Conservation (phyloP, 2,888 invertebrate genomes). For the Trissonchulus sp. region DNA sequence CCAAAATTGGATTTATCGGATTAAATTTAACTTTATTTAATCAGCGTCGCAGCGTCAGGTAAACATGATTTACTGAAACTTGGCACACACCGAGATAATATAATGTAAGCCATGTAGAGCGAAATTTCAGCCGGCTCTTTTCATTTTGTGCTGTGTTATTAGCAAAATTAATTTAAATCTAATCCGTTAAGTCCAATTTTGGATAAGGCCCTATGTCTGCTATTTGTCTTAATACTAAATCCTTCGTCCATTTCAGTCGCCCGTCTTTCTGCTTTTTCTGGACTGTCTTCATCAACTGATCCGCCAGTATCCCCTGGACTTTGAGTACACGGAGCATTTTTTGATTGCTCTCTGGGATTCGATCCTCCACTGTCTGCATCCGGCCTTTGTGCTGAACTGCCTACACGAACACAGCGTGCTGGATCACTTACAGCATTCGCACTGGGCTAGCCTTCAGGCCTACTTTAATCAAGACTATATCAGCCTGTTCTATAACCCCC, state of each 20-base stretch:
- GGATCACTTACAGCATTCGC: background rate
- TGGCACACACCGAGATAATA: no score
- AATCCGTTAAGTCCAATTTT: no score
- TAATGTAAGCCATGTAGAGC: no score
- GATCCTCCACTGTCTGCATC: conserved; percentile 76
- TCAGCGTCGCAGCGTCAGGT: no score
- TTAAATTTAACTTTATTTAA: no score
- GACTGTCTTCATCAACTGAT: conserved; percentile 88
- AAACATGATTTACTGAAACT: no score
- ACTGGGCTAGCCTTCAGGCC: background rate
- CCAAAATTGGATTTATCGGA: no score
- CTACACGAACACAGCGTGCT: conserved; percentile 62
- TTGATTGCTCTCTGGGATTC: conserved; percentile 86
- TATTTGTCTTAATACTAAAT: background rate
- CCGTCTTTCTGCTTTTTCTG: conserved; percentile 79
- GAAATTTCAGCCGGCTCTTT: no score
- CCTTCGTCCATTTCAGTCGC: conserved; percentile 61
- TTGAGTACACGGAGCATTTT: conserved; percentile 86
- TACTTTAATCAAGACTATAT: conserved; percentile 70
- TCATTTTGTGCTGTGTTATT: no score
- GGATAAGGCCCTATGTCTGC: background rate
- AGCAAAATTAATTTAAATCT: no score
- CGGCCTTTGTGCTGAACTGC: conserved; percentile 85
- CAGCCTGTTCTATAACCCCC: conserved; percentile 74
- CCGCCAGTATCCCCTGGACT: conserved; percentile 77